Base-by-base conservation (phyloP, 2,888 invertebrate genomes). In the Parasteatoda lunata region DNA sequence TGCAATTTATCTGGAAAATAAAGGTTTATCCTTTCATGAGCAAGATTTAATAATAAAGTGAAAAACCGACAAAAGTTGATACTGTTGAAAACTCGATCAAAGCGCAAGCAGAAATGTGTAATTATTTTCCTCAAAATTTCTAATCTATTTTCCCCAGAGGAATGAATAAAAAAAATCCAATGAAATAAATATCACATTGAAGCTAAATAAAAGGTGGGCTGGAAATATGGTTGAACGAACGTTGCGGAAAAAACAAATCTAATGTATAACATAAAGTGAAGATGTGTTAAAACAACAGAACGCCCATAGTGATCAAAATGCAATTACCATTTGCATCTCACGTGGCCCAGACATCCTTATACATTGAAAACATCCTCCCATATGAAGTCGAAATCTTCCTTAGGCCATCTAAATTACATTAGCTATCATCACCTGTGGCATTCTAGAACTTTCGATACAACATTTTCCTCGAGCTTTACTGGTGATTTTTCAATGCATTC, bases 301-400 rank as follows among this genome's bases (percentile, higher is more conserved):
- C 85, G 85, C 85, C 85, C 85, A 80, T 77, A 80, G 85, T 85
- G 85, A 85, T 85, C 85, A 80, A 85, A 85, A 85, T 76, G 80
- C 76, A 76, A 85, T 85, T 80, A 85, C 73, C 79, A 84, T 84
- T 84, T 84, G 68, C 84, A 73, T 84, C 30, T 59, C 77, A 66
- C 66, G 70, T 80, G 76, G 66, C n/a, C 65, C 59, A 85, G 85
- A 85, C 80, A 85, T 85, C 80, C 85, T 85, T 66, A 85, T 85
- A 75, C 65, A 51, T 69, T 79, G n/a, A 73, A 49, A 30, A 75
- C 79, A 69, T 84, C 84, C 85, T 71, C 85, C 85, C 80, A 80
- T 76, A 76, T 85, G 80, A 85, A 85, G 71, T 80, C 45, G 48
- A 85, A 59, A 77, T 71, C 80, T 85, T 85, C 85, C 85, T 85